Evolutionary conservation across 2,888 invertebrate species (phyloP), one percentile per base, ranked within the genome.

Genomic region (Amaurobius ferox): DNA sequence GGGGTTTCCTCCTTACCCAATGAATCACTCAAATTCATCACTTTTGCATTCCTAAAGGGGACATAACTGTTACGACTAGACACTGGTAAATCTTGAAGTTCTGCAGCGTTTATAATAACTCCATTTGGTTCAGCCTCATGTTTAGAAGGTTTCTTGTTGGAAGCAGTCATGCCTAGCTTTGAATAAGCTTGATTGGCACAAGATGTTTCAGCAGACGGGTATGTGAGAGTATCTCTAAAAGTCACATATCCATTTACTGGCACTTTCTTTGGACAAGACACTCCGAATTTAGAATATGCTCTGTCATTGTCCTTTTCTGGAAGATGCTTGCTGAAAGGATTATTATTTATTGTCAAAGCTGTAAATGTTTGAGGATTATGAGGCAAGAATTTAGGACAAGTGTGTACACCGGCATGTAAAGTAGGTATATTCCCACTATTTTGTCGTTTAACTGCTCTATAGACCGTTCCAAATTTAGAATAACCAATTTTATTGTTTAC

Each of bases 401-500:
- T 23, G 9, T 16, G 19, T 5, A n/a, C 5, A 61, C 7, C 48
- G 32, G 13, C 29, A 39, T 16, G 11, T 26, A 28, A 32, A 13
- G 6, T 62, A 0, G 30, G 26, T 0, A 28, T 28, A 16, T 13
- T 62, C 7, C 28, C 26, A 23, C 16, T 48, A 26, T 74, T 39
- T 7, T 32, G 62, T 0, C 28, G 23, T 26, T 35, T 35, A 0
- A 74, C 16, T 0, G 77, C 55, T 23, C 55, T 67, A 5, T 48
- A 67, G 7, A 68, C 35, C 1, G 39, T 67, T 0, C 77, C 77
- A 39, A 78, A 78, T 35, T 68, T 78, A 5, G 77, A 78, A 28
- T 78, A 78, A 7, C 77, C 77, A 7, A 68, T 13, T 39, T 71
- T 71, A 0, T n/a, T 19, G 6, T 35, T 23, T 6, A 40, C 29